A percentile compares a stretch with the other conserved stretches of the same genome.
phyloP scores from a whole-genome alignment of 64 coral and sea anemone genomes.

The Porites australiensis region DNA sequence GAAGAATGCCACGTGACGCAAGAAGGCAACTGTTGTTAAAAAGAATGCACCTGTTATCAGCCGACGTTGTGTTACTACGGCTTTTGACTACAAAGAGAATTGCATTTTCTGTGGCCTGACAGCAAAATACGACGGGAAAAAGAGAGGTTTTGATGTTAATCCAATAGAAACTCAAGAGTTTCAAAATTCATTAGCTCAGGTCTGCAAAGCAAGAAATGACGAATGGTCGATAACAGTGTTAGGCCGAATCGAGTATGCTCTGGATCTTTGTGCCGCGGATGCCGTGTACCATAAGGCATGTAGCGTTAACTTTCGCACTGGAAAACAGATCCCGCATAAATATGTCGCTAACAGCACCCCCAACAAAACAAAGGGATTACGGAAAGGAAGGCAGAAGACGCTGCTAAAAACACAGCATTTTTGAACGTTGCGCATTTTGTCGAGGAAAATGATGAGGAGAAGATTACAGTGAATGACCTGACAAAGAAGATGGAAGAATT shows the following conservation, averaged over 20 bases:
- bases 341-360: too few species aligned
- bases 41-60: too few species aligned
- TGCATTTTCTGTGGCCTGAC: not conserved
- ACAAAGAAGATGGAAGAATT: constrained; percentile 44
- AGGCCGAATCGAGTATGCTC: not conserved
- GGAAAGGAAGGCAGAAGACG: not conserved
- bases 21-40: too few species aligned
- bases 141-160: not conserved
- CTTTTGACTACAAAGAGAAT: not conserved
- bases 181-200: not conserved
- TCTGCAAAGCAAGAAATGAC: constrained; percentile 33
- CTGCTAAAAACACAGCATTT: not conserved
- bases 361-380: not conserved
- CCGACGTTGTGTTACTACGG: too few species aligned
- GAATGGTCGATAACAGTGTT: constrained; percentile 8
- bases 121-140: not conserved
- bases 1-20: not conserved
- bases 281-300: constrained; percentile 25
- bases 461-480: too few species aligned
- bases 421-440: not conserved
- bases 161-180: not conserved
- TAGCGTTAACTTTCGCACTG: constrained; percentile 40
- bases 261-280: constrained; percentile 18
- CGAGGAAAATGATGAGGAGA: constrained; percentile 27
- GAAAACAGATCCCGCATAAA: constrained; percentile 21